Conservation (phyloP, 2,113 vertebrate species). For the Callaeas wilsoni region DNA sequence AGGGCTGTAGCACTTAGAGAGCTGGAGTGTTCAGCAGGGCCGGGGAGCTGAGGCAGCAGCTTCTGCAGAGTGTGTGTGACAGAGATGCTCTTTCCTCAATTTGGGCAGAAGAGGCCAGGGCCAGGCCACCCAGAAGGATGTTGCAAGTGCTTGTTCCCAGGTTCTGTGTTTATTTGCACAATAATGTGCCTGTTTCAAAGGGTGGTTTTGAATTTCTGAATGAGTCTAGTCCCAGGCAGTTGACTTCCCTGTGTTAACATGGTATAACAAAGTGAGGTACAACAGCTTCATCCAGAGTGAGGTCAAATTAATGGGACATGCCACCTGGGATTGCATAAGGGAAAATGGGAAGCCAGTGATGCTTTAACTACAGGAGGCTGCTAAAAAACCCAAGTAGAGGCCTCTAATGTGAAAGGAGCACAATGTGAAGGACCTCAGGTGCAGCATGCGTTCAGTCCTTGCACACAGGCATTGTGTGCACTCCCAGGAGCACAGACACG, state of each 20-base stretch:
- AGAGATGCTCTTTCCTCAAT: neutral
- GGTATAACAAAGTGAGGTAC: neutral
- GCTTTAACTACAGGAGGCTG: neutral
- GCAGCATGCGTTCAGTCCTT: neutral
- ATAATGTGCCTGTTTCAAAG: neutral
- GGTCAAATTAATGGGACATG: neutral
- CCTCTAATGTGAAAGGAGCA: neutral
- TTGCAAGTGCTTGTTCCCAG: neutral
- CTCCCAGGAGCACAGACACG: neutral
- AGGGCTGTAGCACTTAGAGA: neutral
- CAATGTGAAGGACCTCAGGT: neutral
- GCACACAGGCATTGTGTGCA: neutral
- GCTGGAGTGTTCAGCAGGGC: neutral
- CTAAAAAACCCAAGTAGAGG: neutral
- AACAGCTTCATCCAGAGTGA: neutral
- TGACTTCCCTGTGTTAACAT: neutral
- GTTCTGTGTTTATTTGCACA: neutral
- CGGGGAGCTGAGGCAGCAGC: accelerated
- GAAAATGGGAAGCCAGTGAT: neutral
- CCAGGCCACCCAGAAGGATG: neutral
- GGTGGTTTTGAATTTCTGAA: neutral
- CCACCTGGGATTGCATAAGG: neutral
- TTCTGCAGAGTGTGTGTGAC: neutral
- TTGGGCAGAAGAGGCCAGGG: neutral
- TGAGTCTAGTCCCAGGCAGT: neutral